Evolutionary conservation across 2,888 invertebrate species (phyloP), one percentile per base, ranked within the genome.

Genomic region (Apamea crenata): DNA sequence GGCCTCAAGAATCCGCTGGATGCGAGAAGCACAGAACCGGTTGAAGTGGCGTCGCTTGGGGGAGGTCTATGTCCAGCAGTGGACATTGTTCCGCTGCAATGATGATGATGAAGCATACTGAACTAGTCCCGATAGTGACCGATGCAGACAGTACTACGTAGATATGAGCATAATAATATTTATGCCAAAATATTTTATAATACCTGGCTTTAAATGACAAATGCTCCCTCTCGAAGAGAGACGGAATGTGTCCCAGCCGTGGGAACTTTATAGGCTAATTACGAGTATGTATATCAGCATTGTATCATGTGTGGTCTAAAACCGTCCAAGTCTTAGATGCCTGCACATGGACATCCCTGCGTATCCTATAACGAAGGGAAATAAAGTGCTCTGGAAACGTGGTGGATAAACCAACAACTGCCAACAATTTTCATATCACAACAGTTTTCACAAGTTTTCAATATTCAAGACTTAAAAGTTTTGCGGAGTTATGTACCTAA

Each of bases 361-460:
- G 40, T 40, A 40, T 40, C 7, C 6, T 40, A 40, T 40, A 40
- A 40, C 7, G 40, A 40, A 40, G 40, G 40, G 7, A 40, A 40
- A 7, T 7, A 40, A 40, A 40, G 40, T 40, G 40, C 40, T 40
- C 40, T 40, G 40, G 40, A 40, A 40, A 40, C 7, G 40, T 40
- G 40, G 40, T 44, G 56, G 47, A 66, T 77, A 32, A 65, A 69
- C 25, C 12, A 59, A 75, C 25, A 71, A 73, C 14, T 14, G 21
- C 56, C 44, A 66, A 47, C 25, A 32, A 59, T 36, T 76, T 67
- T 67, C 25, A 77, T 68, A 77, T 40, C 10, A 56, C 32, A 78
- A 68, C 29, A 44, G 40, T 77, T 29, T 77, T 50, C 10, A 21
- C 18, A 69, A 74, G 44, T 47, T 63, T 77, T 29, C 0, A 76